Base-by-base conservation (phyloP, 2,888 invertebrate genomes). In the Saturnia japonica region DNA sequence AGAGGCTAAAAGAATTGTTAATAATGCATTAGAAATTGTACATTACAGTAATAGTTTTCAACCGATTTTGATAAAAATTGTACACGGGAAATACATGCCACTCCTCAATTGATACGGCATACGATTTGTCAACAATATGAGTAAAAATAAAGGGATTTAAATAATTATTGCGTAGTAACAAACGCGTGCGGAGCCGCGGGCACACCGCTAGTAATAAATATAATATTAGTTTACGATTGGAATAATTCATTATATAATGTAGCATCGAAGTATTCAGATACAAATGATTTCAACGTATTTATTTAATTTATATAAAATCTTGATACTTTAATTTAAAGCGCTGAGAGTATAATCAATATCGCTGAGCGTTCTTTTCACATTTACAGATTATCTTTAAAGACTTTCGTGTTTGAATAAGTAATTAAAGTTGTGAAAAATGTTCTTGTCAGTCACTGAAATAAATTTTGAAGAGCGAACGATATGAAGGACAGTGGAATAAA, bases 401-500 rank as follows among this genome's bases (percentile, higher is more conserved):
- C 25, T 57, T 25, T 57, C 25, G 22, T 57, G 57, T 57, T 57
- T 57, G 57, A 57, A 57, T 57, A 57, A 57, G 57, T 57, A 57
- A 57, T 57, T 57, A 57, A 57, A 57, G 1, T 57, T 22, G 12
- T 25, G 22, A 25, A 57, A 57, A 57, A 57, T 22, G 7, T 9
- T 25, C 54, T 22, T 14, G 14, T n/a, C 25, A 14, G 2, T n/a
- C 25, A 2, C 12, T 25, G 57, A 28, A 57, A 57, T 57, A 54
- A 7, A 25, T 57, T 25, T 57, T 25, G 25, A 2, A 57, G 57
- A 57, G 12, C 25, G 54, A 54, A 22, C 12, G 57, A 57, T 57
- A 57, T 1, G 1, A 19, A 25, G 14, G 54, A 22, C 9, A 57
- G 25, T 25, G 12, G 25, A 57, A 57, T 57, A 57, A 54, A 22